Percentiles rank a stretch among this genome's conserved stretches.
Conservation (phyloP, 2,888 invertebrate species). For the Galeruca laticollis region DNA sequence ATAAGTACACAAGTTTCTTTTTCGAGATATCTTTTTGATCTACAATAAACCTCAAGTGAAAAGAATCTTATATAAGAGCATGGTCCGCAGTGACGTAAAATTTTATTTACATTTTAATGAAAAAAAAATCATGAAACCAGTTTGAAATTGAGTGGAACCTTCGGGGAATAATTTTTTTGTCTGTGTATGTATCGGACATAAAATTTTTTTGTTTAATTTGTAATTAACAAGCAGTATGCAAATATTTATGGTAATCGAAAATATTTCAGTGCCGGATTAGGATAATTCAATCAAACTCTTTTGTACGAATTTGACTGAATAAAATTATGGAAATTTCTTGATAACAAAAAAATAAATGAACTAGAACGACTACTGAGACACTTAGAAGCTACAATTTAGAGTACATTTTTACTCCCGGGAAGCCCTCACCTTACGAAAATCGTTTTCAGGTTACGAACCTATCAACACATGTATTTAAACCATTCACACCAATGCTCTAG, state of each 20-base stretch:
- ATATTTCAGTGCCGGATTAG: neutral
- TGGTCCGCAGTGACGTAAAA: conserved; percentile 25
- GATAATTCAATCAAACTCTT: neutral
- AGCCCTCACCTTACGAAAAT: too few relatives aligned
- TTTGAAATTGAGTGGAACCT: conserved; percentile 21
- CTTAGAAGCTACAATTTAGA: too few relatives aligned
- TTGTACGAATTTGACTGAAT: neutral
- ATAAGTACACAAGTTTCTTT: neutral
- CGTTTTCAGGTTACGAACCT: too few relatives aligned
- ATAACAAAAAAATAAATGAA: too few relatives aligned
- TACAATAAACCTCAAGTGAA: conserved; percentile 4
- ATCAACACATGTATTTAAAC: too few relatives aligned
- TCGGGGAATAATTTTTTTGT: conserved; percentile 23
- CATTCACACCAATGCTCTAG: too few relatives aligned
- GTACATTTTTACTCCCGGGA: too few relatives aligned
- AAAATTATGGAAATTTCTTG: neutral
- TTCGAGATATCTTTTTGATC: conserved; percentile 17
- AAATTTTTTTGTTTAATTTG: neutral
- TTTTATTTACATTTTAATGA: conserved; percentile 26
- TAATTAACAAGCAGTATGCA: conserved; percentile 9
- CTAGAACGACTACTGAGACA: too few relatives aligned
- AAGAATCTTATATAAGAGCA: conserved; percentile 19
- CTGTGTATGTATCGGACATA: conserved; percentile 9
- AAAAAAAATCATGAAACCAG: conserved; percentile 26
- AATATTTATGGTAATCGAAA: conserved; percentile 8